Conservation (phyloP, 2,797 vertebrate species). For the Chaunax sp. region DNA sequence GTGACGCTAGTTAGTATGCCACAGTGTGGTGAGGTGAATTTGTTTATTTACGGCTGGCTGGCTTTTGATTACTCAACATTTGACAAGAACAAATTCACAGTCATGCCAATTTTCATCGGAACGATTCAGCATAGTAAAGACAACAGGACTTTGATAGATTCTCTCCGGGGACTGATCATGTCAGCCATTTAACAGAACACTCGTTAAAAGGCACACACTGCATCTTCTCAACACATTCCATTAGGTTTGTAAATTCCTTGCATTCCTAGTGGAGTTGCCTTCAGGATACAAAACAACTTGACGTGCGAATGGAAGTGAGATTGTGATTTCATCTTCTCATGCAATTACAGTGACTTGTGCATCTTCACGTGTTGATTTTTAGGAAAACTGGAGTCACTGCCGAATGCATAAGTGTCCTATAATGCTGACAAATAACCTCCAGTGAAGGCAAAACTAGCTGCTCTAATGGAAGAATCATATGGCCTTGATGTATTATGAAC, state of each 20-base stretch:
- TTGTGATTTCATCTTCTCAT: conserved; percentile 39
- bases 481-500: conserved; percentile 73
- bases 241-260: conserved; percentile 72
- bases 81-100: conserved; percentile 81
- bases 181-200: conserved; percentile 67
- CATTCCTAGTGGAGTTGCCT: conserved; percentile 62
- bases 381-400: conserved; percentile 33
- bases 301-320: conserved; percentile 45
- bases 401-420: conserved; percentile 53
- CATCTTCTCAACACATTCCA: conserved; percentile 74
- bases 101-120: conserved; percentile 74
- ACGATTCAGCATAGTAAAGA: conserved; percentile 70
- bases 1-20: conserved; percentile 72
- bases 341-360: conserved; percentile 36
- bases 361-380: conserved; percentile 47
- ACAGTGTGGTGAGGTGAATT: conserved; percentile 57
- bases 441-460: conserved; percentile 52
- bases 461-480: conserved; percentile 75
- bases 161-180: conserved; percentile 75
- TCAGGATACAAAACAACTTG: conserved; percentile 48
- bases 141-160: conserved; percentile 74
- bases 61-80: conserved; percentile 77
- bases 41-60: conserved; percentile 78
- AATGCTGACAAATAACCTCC: conserved; percentile 61
- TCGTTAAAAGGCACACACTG: conserved; percentile 65